These are phyloP conservation scores for Pogonomyrmex barbatus DNA, from an alignment of 1,140 invertebrate species.

Conservation along the genomic window DNA sequence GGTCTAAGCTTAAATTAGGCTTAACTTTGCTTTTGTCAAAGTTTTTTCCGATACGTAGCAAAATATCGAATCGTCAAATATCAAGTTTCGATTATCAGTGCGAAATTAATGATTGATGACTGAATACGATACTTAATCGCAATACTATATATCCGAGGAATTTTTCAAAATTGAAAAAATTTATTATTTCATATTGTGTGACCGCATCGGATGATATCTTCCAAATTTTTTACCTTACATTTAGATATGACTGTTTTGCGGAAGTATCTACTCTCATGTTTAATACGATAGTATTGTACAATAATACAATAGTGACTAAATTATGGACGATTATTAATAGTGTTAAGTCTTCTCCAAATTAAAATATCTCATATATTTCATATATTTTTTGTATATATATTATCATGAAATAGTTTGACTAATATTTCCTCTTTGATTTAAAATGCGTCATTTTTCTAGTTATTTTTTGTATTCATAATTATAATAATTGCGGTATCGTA, in stretches of 20 bases:
- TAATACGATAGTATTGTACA: no score
- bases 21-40: background rate
- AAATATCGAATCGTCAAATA: background rate
- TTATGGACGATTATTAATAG: background rate
- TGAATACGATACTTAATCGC: background rate
- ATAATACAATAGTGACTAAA: background rate
- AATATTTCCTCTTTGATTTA: background rate
- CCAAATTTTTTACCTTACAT: background rate
- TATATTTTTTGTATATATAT: background rate
- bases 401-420: background rate
- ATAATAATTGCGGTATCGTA: background rate
- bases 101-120: no score
- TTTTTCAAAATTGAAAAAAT: background rate
- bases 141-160: background rate
- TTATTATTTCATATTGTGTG: background rate
- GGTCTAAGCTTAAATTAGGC: background rate
- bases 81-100: background rate
- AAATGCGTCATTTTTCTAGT: background rate
- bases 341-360: background rate
- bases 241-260: background rate
- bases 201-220: background rate
- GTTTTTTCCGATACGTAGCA: background rate
- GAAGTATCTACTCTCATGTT: background rate
- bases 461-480: background rate
- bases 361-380: background rate